phyloP scores from a whole-genome alignment of 2,888 invertebrate species.

The Metacarcinus magister region DNA sequence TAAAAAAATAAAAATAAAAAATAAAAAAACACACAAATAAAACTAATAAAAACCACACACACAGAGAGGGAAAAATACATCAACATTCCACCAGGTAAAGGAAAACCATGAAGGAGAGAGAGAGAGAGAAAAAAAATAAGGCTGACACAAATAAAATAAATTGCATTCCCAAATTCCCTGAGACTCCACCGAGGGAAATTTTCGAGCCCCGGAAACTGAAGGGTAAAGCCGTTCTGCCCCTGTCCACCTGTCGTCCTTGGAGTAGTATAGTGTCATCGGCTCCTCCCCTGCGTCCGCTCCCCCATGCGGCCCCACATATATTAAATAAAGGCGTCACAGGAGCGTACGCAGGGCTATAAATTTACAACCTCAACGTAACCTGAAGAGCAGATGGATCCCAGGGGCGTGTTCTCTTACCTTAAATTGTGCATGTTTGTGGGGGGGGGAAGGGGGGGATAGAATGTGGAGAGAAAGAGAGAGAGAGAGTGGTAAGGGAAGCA shows the following conservation, averaged over 20 bases:
- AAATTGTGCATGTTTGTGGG: neutral
- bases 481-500: too few species aligned
- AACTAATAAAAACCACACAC: too few species aligned
- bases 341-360: neutral
- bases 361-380: neutral
- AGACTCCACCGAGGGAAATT: neutral
- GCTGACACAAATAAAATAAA: constrained; percentile 17
- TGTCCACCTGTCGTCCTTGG: neutral
- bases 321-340: neutral
- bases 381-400: neutral
- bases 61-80: neutral
- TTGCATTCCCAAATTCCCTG: neutral
- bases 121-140: neutral
- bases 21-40: neutral
- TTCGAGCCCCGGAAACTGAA: neutral
- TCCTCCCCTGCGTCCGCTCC: neutral
- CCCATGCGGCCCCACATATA: neutral
- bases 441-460: neutral
- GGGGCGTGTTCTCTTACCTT: neutral
- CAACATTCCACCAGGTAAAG: too few species aligned
- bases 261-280: neutral
- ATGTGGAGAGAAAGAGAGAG: neutral
- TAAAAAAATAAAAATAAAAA: neutral
- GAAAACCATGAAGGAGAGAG: neutral
- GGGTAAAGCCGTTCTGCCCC: neutral